Percentiles rank a stretch among this genome's conserved stretches.
These are phyloP conservation scores for Euglossa dilemma DNA, from an alignment of 1,140 invertebrate genomes.

Conservation along the genomic window DNA sequence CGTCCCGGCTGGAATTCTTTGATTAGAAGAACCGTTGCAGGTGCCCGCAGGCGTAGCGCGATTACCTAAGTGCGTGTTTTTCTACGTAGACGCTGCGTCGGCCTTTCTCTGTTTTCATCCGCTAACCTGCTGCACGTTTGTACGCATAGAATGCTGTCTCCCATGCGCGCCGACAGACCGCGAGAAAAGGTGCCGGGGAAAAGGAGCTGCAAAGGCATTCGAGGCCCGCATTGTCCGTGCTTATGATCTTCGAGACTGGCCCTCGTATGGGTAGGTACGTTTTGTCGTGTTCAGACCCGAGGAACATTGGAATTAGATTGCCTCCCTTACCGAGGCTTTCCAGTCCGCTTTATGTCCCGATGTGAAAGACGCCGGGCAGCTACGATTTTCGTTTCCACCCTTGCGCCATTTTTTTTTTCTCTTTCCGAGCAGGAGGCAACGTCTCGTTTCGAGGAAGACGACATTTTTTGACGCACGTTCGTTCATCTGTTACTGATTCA, in stretches of 20 bases:
- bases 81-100: not conserved
- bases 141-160: conserved; percentile 25
- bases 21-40: conserved; percentile 75
- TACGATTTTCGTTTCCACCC: not conserved
- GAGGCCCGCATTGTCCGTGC: conserved; percentile 33
- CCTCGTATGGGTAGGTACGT: conserved; percentile 1
- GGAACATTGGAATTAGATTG: conserved; percentile 9
- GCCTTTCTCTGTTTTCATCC: conserved; percentile 4
- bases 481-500: too few relatives aligned
- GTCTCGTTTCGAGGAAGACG: too few relatives aligned
- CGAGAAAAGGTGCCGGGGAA: conserved; percentile 20
- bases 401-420: too few relatives aligned
- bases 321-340: not conserved
- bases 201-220: conserved; percentile 30
- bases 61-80: conserved; percentile 45
- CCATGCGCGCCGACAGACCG: not conserved
- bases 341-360: too few relatives aligned
- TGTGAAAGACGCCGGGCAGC: not conserved
- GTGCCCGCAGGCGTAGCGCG: conserved; percentile 32
- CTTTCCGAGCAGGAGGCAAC: too few relatives aligned
- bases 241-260: conserved; percentile 17
- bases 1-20: conserved; percentile 78
- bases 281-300: not conserved
- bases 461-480: too few relatives aligned
- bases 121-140: conserved; percentile 1